Percentiles rank a stretch among this genome's conserved stretches.
These are phyloP conservation scores for Troides aeacus DNA, from an alignment of 2,888 invertebrate species.

Conservation along the genomic window DNA sequence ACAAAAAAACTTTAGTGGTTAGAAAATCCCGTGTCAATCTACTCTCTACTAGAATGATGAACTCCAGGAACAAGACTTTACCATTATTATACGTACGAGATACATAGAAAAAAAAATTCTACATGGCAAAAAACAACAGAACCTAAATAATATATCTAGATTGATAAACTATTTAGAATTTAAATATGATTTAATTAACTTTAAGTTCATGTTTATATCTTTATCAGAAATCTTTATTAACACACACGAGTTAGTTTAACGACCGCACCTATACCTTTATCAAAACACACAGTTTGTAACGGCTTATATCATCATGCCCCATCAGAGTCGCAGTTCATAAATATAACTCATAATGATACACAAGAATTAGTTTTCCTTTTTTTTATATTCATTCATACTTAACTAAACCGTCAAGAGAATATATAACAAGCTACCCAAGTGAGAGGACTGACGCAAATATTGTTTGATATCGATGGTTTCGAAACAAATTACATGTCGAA, in stretches of 20 bases:
- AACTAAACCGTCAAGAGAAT: background rate
- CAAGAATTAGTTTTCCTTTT: background rate
- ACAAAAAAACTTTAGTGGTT: no score
- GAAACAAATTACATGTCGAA: conserved; percentile 7
- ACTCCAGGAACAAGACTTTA: no score
- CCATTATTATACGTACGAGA: no score
- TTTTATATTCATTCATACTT: background rate
- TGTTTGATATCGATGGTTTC: conserved; percentile 4
- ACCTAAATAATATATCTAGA: background rate
- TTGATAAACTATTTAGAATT: background rate
- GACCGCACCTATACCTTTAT: conserved; percentile 1
- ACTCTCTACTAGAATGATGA: no score
- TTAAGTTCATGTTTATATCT: background rate
- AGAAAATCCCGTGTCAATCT: no score
- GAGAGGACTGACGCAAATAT: conserved; percentile 2
- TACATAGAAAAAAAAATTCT: no score
- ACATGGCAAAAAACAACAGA: no score
- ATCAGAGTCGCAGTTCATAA: conserved; percentile 3
- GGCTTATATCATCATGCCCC: background rate
- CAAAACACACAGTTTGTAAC: conserved; percentile 8
- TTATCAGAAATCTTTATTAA: conserved; percentile 10
- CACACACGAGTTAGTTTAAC: background rate
- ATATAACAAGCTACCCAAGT: background rate
- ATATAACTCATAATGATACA: background rate
- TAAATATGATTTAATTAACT: conserved; percentile 1